A percentile compares a stretch with the other conserved stretches of the same genome.
Evolutionary conservation across 35 echinoderm and acorn worm species (phyloP).

Genomic region (Diadema setosum): DNA sequence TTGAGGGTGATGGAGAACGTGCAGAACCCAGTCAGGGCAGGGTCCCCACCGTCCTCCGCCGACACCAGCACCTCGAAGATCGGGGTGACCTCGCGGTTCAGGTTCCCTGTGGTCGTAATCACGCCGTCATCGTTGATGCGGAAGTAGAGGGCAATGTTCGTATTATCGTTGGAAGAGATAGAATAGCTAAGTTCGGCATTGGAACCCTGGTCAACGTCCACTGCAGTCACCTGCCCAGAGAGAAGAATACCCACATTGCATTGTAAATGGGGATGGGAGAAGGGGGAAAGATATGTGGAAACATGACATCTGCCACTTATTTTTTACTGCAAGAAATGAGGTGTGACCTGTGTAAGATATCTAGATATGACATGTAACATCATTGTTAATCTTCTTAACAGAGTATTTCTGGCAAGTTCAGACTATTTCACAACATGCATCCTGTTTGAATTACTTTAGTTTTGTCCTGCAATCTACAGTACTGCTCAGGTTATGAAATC

Average conservation of each 20-base stretch:
- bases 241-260: not conserved
- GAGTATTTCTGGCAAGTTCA: no score
- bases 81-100: constrained; percentile 52
- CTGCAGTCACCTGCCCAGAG: constrained; percentile 57
- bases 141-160: constrained; percentile 34
- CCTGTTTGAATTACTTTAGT: no score
- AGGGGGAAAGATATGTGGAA: no score
- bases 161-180: constrained; percentile 6
- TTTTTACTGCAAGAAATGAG: no score
- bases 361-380: no score
- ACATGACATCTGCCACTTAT: no score
- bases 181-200: constrained; percentile 75
- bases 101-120: constrained; percentile 22
- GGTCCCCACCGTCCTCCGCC: constrained; percentile 55
- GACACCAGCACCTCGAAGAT: constrained; percentile 27
- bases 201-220: constrained; percentile 73
- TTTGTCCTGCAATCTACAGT: no score
- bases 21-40: constrained; percentile 61
- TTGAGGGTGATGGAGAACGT: constrained; percentile 54
- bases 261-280: not conserved
- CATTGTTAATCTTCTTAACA: no score
- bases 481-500: no score
- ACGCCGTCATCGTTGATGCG: constrained; percentile 43
- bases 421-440: no score
- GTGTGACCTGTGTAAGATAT: no score